These are phyloP conservation scores for Agrochola macilenta DNA, from an alignment of 2,888 invertebrate genomes.

Conservation along the genomic window DNA sequence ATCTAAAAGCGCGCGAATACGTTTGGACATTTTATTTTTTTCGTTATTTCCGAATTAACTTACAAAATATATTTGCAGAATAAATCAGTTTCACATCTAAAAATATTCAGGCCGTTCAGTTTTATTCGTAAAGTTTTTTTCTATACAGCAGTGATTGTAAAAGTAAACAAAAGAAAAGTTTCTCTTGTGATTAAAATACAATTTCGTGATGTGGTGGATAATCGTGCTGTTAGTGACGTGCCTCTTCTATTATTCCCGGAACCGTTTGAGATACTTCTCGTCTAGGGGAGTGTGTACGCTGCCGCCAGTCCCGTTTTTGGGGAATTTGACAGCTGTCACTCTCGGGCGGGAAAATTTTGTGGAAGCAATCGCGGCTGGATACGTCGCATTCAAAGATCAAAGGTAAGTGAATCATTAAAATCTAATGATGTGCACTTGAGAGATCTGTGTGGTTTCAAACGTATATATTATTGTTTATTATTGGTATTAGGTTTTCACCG, in stretches of 20 bases:
- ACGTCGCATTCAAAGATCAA: conserved; percentile 78
- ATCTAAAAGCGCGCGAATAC: conserved; percentile 54
- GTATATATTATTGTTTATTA: too few relatives aligned
- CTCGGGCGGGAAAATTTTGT: conserved; percentile 80
- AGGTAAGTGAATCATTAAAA: conserved; percentile 67
- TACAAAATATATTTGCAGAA: neutral
- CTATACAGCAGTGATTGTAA: neutral
- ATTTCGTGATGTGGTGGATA: conserved; percentile 72
- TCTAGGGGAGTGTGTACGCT: conserved; percentile 75
- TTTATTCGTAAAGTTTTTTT: neutral
- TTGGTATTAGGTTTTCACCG: conserved; percentile 13
- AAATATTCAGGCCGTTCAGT: neutral
- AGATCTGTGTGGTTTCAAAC: conserved; percentile 16
- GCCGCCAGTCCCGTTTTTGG: conserved; percentile 78
- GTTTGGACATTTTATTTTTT: conserved; percentile 6
- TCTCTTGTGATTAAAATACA: conserved; percentile 1
- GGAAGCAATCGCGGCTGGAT: conserved; percentile 79
- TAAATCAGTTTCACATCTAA: neutral
- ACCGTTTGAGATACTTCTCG: conserved; percentile 77
- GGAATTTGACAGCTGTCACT: conserved; percentile 80
- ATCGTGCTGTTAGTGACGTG: conserved; percentile 73
- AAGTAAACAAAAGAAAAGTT: neutral
- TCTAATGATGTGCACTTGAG: conserved; percentile 19
- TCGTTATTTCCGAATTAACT: neutral
- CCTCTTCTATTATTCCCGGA: conserved; percentile 74